Conservation (phyloP, 2,888 invertebrate species). For the Eupelmus urozonus region DNA sequence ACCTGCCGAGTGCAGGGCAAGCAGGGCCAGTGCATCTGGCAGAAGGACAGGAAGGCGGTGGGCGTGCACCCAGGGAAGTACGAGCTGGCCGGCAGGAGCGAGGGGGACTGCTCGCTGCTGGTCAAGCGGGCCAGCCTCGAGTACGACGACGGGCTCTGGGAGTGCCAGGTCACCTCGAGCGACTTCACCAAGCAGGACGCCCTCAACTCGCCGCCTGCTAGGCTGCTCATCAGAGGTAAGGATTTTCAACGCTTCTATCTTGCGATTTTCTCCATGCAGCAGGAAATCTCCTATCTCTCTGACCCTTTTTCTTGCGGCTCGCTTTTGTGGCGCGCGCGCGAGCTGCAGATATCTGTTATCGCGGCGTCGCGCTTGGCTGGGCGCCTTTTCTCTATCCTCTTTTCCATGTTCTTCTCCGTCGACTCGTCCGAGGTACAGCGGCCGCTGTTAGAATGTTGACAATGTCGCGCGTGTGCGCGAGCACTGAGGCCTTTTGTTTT, state of each 20-base stretch:
- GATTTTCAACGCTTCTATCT: too few species aligned
- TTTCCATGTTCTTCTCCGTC: neutral
- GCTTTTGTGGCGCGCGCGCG: neutral
- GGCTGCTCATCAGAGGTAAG: conserved; percentile 90
- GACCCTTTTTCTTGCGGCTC: neutral
- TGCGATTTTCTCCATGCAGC: neutral
- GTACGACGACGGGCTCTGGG: conserved; percentile 94
- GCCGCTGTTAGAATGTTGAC: conserved; percentile 16
- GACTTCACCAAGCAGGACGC: conserved; percentile 86
- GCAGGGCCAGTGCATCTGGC: conserved; percentile 93
- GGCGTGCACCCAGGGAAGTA: conserved; percentile 93
- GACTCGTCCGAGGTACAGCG: neutral
- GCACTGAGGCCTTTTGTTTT: conserved; percentile 11
- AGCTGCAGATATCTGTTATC: conserved; percentile 30
- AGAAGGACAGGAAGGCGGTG: conserved; percentile 93
- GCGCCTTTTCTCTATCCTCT: conserved; percentile 18
- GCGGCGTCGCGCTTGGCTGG: conserved; percentile 35
- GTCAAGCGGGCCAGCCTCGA: conserved; percentile 89
- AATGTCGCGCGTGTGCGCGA: conserved; percentile 9
- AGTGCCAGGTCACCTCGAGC: conserved; percentile 94
- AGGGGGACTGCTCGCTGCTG: conserved; percentile 90
- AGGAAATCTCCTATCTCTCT: neutral
- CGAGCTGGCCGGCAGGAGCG: conserved; percentile 87
- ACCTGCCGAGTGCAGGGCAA: conserved; percentile 92
- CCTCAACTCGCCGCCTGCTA: conserved; percentile 89